Base-by-base conservation (phyloP, 2,888 invertebrate genomes). In the Epirrita christyi region DNA sequence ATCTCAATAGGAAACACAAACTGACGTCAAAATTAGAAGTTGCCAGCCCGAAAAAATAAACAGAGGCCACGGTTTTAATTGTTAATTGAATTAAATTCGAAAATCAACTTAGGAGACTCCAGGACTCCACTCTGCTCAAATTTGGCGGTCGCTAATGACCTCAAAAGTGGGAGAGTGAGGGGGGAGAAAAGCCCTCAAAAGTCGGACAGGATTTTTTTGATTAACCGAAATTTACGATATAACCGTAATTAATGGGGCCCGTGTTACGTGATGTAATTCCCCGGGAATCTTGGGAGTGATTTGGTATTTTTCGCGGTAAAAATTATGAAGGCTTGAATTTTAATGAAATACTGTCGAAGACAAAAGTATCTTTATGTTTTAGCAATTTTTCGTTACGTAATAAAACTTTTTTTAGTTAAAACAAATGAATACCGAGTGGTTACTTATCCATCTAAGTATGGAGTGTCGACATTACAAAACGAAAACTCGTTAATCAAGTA, bases 21-120 rank as follows among this genome's bases (percentile, higher is more conserved):
- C 76, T 72, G 73, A 67, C 71, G 72, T 75, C 75, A 72, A 82
- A 85, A 84, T 83, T 83, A 78, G 55, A 76, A 78, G 73, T 72
- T 75, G 72, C 72, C 77, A 73, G 74, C 61, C 75, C 78, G 79
- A 83, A 83, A 84, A 85, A 83, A 83, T 84, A 88, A 88, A 89
- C 86, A 86, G 70, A 73, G 72, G 71, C 74, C 70, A 53, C 63
- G 73, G 76, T 80, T 88, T 86, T 87, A 89, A 88, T 88, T 89
- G 87, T 83, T 81, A 88, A 89, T 89, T 87, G 83, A 88, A 88
- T 89, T 88, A 86, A 85, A 88, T 83, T 81, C 74, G 81, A 75
- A 79, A 86, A 86, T 88, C 83, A 84, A 86, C 80, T 85, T 83
- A 78, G 77, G 32, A 49, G 54, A 42, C 76, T 80, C 77, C 74